Evolutionary conservation across 2,888 invertebrate genomes (phyloP), one percentile per base, ranked within the genome.

Genomic region (Drosophila kanekoi): DNA sequence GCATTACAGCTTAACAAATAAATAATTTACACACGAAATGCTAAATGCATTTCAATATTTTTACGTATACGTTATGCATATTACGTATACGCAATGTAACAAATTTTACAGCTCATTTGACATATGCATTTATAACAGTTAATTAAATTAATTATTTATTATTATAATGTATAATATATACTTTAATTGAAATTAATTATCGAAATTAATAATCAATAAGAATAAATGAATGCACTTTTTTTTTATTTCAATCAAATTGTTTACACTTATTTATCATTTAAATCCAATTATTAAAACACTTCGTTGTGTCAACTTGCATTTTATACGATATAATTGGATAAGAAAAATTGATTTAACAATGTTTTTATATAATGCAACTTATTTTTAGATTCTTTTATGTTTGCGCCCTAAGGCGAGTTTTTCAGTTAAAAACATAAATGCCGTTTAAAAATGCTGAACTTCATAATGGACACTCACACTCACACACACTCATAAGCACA

Each of bases 81-180:
- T n/a, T n/a, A 56, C 77, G 69, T 72, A 67, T 70, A 72, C 72
- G 52, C 49, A 54, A 64, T 58, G 48, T 62, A 49, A 61, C 57
- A 48, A 47, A 58, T 58, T 33, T 3, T 18, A 13, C 41, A 52
- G 4, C 18, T 18, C 11, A 49, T 23, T 44, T 51, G 5, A 13
- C 20, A 23, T 35, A 16, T 14, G 4, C 3, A 37, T 33, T n/a
- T 6, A 18, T 43, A 43, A 43, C 47, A 28, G 8, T 28, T 6
- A 37, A 16, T 32, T 16, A 4, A 13, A n/a, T 28, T 18, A 37
- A 60, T 20, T 40, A n/a, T 13, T 45, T 45, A 18, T 41, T 28
- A 35, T 13, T 20, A 18, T 6, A 3, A 51, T 37, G 23, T 10
- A 11, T 11, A 1, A 28, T 8, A 28, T 28, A 28, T 8, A 28